Base-by-base conservation (phyloP, 2,888 invertebrate species). In the Gastrophysa polygoni region DNA sequence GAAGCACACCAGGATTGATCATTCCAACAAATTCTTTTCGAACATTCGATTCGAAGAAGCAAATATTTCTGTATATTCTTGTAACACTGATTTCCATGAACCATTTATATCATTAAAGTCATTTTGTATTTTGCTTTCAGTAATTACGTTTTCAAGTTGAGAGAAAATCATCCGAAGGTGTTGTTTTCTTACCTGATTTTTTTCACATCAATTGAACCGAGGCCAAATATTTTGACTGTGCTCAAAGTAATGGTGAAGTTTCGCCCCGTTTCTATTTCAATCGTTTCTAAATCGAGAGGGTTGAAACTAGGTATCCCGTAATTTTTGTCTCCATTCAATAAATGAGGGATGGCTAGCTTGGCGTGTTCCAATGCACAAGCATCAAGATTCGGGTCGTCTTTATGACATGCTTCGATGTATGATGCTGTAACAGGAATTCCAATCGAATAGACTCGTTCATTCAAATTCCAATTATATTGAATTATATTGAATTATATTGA, bases 301-400 rank as follows among this genome's bases (percentile, higher is more conserved):
- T 58, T 17, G 56, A 78, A 50, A 16, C 59, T 68, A 20, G 78
- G 75, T 18, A 79, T 64, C 52, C 73, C 68, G 34, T 71, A 72
- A 51, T 58, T 57, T 20, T 68, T 71, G 34, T 77, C 77, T 20
- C 66, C 66, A 28, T 63, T 58, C 2, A 60, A 16, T 24, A 66
- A 20, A 48, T 32, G 17, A 2, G 66, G 66, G 8, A 66, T 16
- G 4, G 57, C 60, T 5, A 21, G 21, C 32, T 55, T 14, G 6
- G 63, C 66, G 8, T 60, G 46, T 47, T 57, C 17, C 21, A 58
- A 54, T 1, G 49, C 57, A 24, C 66, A 66, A 7, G 7, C 58
- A 4, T 60, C 52, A 8, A 66, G 28, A 5, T 66, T 21, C 20
- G 62, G 63, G 10, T 52, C 55, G 34, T 60, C 48, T 51, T 38